Evolutionary conservation across 2,888 invertebrate genomes (phyloP), one percentile per base, ranked within the genome.

Genomic region (Chouioia cunea): DNA sequence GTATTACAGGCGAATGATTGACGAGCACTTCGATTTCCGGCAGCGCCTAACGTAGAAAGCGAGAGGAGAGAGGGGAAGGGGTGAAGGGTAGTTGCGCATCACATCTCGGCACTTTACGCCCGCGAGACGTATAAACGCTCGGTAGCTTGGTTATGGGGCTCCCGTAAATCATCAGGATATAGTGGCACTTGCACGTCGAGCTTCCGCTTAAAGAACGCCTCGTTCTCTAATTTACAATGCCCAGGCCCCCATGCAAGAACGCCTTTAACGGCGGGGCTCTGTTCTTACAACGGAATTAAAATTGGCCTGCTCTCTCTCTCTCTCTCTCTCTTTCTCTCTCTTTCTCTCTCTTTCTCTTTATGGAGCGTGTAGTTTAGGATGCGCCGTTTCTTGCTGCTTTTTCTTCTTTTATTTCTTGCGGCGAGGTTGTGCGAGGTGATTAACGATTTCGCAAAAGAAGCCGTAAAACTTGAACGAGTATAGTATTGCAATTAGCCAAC

Each of bases 11-110:
- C 36, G 36, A 12, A 59, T 64, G 69, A 69, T 69, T 69, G 69
- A 69, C 58, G 69, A 69, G 64, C 64, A 20, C 70, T 46, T 59
- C 70, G 64, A 65, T 70, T 70, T 70, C 65, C 70, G 70, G 65
- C 59, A 64, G 54, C 43, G 57, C 36, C 36, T 36, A 36, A 12
- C 36, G 36, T 36, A 1, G 36, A 3, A 3, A 6, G 27, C 27
- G 36, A 36, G 36, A 36, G 12, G 36, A 36, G 36, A 36, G 6
- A 12, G 36, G 36, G 6, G 6, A 12, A 6, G 36, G 36, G 36
- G 3, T 27, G 6, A 10, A 12, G 36, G 36, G 12, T 6, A 36
- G 12, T 36, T 36, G 36, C 36, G 36, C 52, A 20, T 36, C 12
- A 27, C 48, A 16, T 23, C 48, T 15, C 2, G 58, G 43, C 44